phyloP scores from a whole-genome alignment of 2,888 invertebrate genomes.

The Eristalis pertinax region DNA sequence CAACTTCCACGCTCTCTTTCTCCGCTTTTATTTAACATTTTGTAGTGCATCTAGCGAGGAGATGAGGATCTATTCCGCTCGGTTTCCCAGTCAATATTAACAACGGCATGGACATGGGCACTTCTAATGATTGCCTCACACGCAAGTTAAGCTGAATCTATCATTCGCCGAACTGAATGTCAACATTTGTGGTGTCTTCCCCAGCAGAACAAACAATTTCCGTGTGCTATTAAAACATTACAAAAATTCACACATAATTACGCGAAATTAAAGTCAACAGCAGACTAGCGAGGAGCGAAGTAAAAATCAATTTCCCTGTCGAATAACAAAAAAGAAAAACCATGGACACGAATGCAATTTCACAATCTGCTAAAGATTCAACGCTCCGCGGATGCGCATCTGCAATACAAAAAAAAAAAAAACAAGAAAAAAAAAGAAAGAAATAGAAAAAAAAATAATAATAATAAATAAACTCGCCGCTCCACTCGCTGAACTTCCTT shows the following conservation, averaged over 20 bases:
- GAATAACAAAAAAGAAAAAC: conserved; percentile 31
- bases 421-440: background rate
- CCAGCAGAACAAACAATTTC: conserved; percentile 50
- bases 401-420: conserved; percentile 21
- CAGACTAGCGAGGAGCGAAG: conserved; percentile 3
- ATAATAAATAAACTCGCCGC: conserved; percentile 38
- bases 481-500: conserved; percentile 68
- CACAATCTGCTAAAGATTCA: conserved; percentile 64
- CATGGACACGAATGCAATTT: conserved; percentile 63
- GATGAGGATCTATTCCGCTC: too few species aligned
- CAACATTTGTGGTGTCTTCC: background rate
- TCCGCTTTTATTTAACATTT: too few species aligned
- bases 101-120: too few species aligned
- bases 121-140: too few species aligned
- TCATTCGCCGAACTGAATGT: background rate
- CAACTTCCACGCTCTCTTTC: too few species aligned
- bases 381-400: conserved; percentile 57
- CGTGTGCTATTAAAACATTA: conserved; percentile 33
- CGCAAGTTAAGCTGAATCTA: too few species aligned
- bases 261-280: conserved; percentile 44
- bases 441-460: conserved; percentile 21
- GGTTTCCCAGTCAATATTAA: too few species aligned
- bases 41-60: too few species aligned
- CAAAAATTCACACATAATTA: conserved; percentile 42
- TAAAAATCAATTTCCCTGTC: conserved; percentile 57